A percentile compares a stretch with the other conserved stretches of the same genome.
Conservation (phyloP, 2,797 vertebrate genomes). For the Lates japonicus region DNA sequence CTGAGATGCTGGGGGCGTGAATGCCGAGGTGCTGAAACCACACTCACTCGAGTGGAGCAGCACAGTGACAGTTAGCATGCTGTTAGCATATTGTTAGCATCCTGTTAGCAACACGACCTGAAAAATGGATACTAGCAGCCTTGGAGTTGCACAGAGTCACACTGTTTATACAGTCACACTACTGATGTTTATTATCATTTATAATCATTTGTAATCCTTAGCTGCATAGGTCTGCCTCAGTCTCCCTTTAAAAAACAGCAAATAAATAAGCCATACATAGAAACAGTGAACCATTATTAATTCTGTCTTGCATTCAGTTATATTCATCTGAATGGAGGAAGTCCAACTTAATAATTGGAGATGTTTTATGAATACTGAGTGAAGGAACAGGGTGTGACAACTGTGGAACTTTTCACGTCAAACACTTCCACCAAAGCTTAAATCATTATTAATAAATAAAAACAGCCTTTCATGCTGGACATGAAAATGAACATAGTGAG, state of each 20-base stretch:
- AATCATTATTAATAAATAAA: conserved; percentile 1
- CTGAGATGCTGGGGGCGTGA: too few relatives aligned
- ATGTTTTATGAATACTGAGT: not conserved
- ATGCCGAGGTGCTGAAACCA: too few relatives aligned
- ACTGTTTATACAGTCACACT: too few relatives aligned
- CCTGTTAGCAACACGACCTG: too few relatives aligned
- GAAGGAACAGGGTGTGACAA: not conserved
- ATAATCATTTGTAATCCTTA: not conserved
- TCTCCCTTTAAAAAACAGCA: not conserved
- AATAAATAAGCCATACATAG: not conserved
- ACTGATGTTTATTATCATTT: too few relatives aligned
- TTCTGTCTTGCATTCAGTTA: not conserved
- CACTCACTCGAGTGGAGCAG: too few relatives aligned
- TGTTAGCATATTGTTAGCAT: too few relatives aligned
- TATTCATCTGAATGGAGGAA: not conserved
- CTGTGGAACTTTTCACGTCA: not conserved
- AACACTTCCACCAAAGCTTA: not conserved
- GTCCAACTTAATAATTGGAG: not conserved
- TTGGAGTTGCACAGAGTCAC: too few relatives aligned
- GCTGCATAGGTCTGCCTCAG: not conserved
- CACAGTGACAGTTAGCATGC: too few relatives aligned
- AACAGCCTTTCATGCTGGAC: not conserved
- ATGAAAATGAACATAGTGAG: not conserved
- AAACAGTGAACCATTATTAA: not conserved
- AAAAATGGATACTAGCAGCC: too few relatives aligned